Conservation (phyloP, 2,888 invertebrate species). For the Ochropleura leucogaster region DNA sequence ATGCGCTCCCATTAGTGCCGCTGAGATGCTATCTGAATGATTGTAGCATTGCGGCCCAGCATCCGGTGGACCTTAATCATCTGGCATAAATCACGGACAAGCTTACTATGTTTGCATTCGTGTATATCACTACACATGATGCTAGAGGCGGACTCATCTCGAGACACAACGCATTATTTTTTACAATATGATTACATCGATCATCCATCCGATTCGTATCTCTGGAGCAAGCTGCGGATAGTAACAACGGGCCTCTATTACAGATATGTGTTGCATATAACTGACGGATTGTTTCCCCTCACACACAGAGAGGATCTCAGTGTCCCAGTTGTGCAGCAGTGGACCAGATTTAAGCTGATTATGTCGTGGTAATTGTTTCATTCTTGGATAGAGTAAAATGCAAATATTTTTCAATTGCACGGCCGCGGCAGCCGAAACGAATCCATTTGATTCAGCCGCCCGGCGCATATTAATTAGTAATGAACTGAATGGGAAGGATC, state of each 20-base stretch:
- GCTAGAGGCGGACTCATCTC: neutral
- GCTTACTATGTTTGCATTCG: neutral
- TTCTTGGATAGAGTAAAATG: neutral
- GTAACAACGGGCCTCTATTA: neutral
- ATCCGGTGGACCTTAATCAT: conserved; percentile 22
- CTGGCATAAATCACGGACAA: too few species aligned
- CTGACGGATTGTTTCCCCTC: neutral
- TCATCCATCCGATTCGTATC: neutral
- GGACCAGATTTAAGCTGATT: neutral
- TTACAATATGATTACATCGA: neutral
- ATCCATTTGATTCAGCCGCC: conserved; percentile 12
- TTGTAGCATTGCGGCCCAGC: conserved; percentile 7
- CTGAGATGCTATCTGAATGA: conserved; percentile 33
- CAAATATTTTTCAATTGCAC: neutral
- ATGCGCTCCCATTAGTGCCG: neutral
- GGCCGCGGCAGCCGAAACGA: conserved; percentile 2
- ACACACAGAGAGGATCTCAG: neutral
- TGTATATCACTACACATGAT: neutral
- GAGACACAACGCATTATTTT: neutral
- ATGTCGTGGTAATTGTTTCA: neutral
- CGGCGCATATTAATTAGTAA: conserved; percentile 14
- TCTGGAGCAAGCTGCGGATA: neutral
- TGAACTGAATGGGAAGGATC: conserved; percentile 7
- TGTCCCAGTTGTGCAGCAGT: neutral
- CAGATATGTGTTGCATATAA: neutral